A percentile compares a stretch with the other conserved stretches of the same genome.
These are phyloP conservation scores for Carassius gibelio DNA, from an alignment of 2,113 vertebrate genomes.

Conservation along the genomic window DNA sequence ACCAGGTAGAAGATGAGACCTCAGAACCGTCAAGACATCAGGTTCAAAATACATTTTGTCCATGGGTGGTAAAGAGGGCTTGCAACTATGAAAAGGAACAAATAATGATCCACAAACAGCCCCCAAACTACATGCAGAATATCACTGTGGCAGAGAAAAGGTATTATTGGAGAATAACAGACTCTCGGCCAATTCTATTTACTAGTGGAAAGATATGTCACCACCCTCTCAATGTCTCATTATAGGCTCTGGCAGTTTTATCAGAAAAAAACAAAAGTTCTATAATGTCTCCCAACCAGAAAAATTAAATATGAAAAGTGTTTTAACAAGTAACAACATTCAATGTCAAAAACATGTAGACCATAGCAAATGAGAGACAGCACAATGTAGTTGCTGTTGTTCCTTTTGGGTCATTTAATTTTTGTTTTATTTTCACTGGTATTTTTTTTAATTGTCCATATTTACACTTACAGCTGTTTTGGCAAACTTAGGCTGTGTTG, in stretches of 20 bases:
- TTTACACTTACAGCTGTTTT: no score
- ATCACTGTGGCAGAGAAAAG: neutral
- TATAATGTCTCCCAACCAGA: constrained; percentile 3
- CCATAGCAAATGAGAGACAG: no score
- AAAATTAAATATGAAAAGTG: neutral
- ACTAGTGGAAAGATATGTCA: constrained; percentile 18
- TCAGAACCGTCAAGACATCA: neutral
- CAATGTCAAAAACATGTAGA: neutral
- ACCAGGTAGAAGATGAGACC: constrained; percentile 35
- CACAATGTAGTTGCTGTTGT: no score
- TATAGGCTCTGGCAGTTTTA: constrained; percentile 17
- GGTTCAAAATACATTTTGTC: constrained; percentile 43
- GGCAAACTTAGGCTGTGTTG: no score
- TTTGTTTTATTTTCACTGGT: no score
- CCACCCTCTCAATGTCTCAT: constrained; percentile 13
- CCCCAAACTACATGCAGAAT: neutral
- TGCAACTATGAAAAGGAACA: constrained; percentile 26
- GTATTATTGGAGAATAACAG: constrained; percentile 16
- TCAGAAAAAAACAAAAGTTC: neutral
- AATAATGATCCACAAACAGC: constrained; percentile 47
- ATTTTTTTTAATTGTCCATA: no score
- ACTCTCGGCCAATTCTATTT: neutral
- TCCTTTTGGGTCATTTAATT: no score
- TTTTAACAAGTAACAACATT: no score
- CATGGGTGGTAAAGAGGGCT: constrained; percentile 41